Percentiles rank a stretch among this genome's conserved stretches.
Conservation (phyloP, 2,888 invertebrate species). For the Campoletis raptor region DNA sequence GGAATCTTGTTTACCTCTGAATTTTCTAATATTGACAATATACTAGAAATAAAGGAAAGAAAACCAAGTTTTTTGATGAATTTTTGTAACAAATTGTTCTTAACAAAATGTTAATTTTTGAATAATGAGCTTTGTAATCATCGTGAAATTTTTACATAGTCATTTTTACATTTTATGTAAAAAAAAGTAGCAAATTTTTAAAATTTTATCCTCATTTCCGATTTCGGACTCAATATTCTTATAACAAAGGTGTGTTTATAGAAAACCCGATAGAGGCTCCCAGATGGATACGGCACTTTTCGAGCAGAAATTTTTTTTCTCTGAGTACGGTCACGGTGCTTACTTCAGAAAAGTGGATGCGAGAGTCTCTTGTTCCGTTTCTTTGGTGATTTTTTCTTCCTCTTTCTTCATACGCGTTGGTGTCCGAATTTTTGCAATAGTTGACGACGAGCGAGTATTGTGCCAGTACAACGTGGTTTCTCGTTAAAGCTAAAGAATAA, state of each 20-base stretch:
- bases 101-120: no score
- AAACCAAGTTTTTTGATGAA: no score
- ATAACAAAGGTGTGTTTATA: constrained; percentile 5
- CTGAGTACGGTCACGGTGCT: constrained; percentile 39
- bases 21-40: no score
- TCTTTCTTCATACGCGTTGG: background rate
- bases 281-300: background rate
- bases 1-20: no score
- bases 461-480: background rate
- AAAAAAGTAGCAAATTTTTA: no score
- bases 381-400: background rate
- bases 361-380: constrained; percentile 11
- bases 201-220: no score
- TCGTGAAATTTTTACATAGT: no score
- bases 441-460: background rate
- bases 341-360: constrained; percentile 27
- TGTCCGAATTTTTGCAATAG: background rate
- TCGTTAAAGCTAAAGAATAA: background rate
- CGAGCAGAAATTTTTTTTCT: background rate
- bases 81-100: no score
- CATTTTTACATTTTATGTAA: no score
- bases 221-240: no score
- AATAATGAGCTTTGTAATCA: no score
- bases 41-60: no score
- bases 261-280: constrained; percentile 7